A percentile compares a stretch with the other conserved stretches of the same genome.
phyloP scores from a whole-genome alignment of 1,140 invertebrate species.

The Drosophila seguyi region DNA sequence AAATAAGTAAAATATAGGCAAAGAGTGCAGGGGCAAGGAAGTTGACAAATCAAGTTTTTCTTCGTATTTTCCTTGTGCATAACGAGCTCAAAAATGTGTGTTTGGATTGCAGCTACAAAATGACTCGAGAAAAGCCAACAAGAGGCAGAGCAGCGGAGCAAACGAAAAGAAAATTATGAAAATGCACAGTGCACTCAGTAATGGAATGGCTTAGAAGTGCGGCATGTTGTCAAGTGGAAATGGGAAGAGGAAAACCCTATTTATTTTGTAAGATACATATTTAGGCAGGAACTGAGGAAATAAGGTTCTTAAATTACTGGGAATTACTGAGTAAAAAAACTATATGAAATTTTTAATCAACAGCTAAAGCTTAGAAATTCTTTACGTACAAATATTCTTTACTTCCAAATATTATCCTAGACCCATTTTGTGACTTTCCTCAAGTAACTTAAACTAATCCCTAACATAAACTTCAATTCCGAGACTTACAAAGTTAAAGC shows the following conservation, averaged over 20 bases:
- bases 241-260: background rate
- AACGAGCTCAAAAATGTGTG: slow-evolving; percentile 45
- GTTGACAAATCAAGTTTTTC: slow-evolving; percentile 62
- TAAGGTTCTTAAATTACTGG: background rate
- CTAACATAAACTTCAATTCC: background rate
- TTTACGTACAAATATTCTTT: background rate
- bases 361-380: background rate
- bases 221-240: slow-evolving; percentile 37
- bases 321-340: background rate
- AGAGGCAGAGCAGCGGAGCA: slow-evolving; percentile 10
- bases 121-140: slow-evolving; percentile 35
- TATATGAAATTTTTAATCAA: background rate
- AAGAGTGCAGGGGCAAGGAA: background rate
- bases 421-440: background rate
- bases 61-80: slow-evolving; percentile 50
- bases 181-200: slow-evolving; percentile 29
- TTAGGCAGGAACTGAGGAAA: background rate
- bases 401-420: background rate
- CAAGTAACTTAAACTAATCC: slow-evolving; percentile 1
- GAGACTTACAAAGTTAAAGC: slow-evolving; percentile 8
- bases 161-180: slow-evolving; percentile 47
- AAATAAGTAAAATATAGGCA: slow-evolving; percentile 6
- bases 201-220: slow-evolving; percentile 23
- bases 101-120: slow-evolving; percentile 39
- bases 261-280: slow-evolving; percentile 16